Percentiles rank a stretch among this genome's conserved stretches.
phyloP scores from a whole-genome alignment of 2,113 vertebrate species.

The Pluvianellus socialis region DNA sequence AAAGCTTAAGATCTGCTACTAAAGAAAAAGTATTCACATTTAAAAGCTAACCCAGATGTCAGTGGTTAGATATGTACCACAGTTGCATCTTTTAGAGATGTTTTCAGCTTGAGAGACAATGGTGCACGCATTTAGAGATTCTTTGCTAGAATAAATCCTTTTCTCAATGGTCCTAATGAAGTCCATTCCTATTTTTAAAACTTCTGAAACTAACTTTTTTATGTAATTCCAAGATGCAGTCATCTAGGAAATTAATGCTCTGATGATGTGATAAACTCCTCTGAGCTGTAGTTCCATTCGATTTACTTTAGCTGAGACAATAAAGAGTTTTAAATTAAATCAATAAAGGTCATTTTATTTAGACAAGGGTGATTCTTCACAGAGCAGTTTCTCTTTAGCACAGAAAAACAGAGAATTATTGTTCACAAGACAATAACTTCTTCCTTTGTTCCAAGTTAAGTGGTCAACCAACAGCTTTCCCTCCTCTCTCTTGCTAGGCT shows the following conservation, averaged over 20 bases:
- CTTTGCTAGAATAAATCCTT: background rate
- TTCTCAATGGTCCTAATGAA: background rate
- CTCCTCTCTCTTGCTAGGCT: background rate
- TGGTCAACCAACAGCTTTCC: background rate
- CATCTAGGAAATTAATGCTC: background rate
- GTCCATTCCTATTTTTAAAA: background rate
- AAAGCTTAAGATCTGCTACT: background rate
- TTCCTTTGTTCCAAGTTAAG: background rate
- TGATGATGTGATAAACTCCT: background rate
- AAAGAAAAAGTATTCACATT: background rate
- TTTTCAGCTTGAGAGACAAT: background rate
- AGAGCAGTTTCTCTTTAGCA: background rate
- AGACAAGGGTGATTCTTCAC: background rate
- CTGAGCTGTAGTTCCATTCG: background rate
- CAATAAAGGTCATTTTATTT: background rate
- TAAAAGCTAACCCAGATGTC: constrained; percentile 10
- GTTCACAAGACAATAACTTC: background rate
- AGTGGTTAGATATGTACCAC: background rate
- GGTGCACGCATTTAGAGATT: background rate
- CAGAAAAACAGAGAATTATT: background rate
- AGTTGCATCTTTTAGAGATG: background rate
- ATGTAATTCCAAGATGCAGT: background rate
- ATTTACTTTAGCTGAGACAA: background rate
- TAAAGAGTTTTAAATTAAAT: background rate
- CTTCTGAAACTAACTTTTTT: background rate